Conservation (phyloP, 2,888 invertebrate species). For the Caenorhabditis drosophilae region DNA sequence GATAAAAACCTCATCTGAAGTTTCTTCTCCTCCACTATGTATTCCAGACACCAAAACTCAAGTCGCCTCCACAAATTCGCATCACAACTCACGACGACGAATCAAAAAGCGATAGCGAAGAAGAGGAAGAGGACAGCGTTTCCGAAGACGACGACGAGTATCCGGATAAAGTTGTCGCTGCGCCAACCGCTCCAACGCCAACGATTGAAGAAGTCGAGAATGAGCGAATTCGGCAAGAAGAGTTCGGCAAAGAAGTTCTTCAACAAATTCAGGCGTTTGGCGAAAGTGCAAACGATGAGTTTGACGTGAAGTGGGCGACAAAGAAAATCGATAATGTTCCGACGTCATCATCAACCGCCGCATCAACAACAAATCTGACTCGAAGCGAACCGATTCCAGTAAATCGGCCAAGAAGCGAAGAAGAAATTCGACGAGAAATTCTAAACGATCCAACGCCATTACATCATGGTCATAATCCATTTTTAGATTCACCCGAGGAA, state of each 20-base stretch:
- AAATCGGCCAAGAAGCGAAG: too few species aligned
- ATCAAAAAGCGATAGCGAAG: constrained; percentile 48
- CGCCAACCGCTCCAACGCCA: constrained; percentile 62
- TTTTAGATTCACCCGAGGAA: constrained; percentile 59
- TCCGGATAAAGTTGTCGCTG: constrained; percentile 64
- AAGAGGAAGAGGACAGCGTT: constrained; percentile 49
- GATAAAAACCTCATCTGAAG: too few species aligned
- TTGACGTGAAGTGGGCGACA: constrained; percentile 67
- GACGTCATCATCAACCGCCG: constrained; percentile 1
- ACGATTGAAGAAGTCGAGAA: constrained; percentile 58
- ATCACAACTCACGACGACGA: constrained; percentile 37
- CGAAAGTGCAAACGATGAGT: constrained; percentile 67
- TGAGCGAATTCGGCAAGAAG: constrained; percentile 57
- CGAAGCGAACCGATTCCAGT: too few species aligned
- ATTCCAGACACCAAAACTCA: too few species aligned
- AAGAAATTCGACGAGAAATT: too few species aligned
- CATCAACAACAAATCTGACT: constrained; percentile 1
- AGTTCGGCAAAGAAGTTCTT: constrained; percentile 55
- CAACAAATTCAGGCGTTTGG: constrained; percentile 66
- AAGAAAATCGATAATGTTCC: background rate
- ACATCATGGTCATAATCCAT: constrained; percentile 54
- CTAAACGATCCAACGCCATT: constrained; percentile 20
- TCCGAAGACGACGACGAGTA: constrained; percentile 68
- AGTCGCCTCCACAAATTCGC: constrained; percentile 38
- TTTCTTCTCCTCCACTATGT: too few species aligned